These are phyloP conservation scores for Elysia crispata DNA, from an alignment of 2,888 invertebrate genomes.

Conservation along the genomic window DNA sequence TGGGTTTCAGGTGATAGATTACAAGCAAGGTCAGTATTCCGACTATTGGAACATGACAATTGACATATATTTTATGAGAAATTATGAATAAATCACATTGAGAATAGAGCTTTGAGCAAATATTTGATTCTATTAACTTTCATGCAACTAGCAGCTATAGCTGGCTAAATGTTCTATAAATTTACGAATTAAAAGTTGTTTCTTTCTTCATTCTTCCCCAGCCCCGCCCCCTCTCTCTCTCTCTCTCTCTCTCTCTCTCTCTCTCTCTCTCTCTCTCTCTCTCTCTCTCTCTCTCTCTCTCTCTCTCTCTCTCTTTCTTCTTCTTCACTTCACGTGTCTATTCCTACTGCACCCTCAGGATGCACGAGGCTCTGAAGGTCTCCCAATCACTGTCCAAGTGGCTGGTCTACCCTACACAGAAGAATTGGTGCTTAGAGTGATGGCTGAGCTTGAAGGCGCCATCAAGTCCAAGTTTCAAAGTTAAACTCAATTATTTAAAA, in stretches of 20 bases:
- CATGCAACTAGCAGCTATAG: no score
- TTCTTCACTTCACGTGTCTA: neutral
- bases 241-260: neutral
- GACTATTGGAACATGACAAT: no score
- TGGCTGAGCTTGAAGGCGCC: conserved; percentile 74
- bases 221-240: no score
- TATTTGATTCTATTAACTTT: no score
- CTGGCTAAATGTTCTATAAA: no score
- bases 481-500: neutral
- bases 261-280: neutral
- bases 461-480: conserved; percentile 32
- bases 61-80: no score
- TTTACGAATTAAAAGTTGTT: no score
- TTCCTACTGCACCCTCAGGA: neutral
- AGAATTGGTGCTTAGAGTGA: conserved; percentile 76
- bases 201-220: no score
- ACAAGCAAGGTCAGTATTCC: no score
- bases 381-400: conserved; percentile 78
- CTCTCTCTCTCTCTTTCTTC: neutral
- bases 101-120: no score
- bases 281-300: neutral
- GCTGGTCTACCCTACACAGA: conserved; percentile 78
- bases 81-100: no score
- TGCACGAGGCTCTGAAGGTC: conserved; percentile 60
- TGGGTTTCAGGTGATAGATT: no score